These are phyloP conservation scores for Ophion costatus DNA, from an alignment of 2,888 invertebrate genomes.

Conservation along the genomic window DNA sequence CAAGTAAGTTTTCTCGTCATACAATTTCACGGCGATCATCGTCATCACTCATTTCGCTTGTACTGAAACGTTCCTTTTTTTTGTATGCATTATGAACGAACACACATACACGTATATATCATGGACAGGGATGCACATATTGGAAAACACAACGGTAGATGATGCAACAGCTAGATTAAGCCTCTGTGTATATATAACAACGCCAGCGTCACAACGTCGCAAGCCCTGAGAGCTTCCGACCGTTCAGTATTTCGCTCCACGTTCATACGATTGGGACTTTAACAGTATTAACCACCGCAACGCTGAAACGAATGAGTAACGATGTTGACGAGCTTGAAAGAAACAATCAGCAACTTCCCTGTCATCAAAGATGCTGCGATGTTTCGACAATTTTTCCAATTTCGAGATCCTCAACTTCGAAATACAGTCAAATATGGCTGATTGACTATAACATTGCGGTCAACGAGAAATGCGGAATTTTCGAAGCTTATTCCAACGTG, in stretches of 20 bases:
- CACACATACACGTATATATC: slow-evolving; percentile 3
- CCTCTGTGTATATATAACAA: slow-evolving; percentile 14
- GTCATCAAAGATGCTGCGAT: not conserved
- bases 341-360: not conserved
- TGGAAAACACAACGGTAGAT: slow-evolving; percentile 39
- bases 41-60: slow-evolving; percentile 53
- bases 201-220: not conserved
- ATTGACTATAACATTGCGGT: not conserved
- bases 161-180: slow-evolving; percentile 12
- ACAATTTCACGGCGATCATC: slow-evolving; percentile 39
- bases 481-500: too few relatives aligned
- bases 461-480: not conserved
- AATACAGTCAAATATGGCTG: not conserved
- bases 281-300: slow-evolving; percentile 4
- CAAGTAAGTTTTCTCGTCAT: slow-evolving; percentile 78
- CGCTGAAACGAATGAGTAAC: not conserved
- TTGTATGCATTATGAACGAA: slow-evolving; percentile 26
- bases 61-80: slow-evolving; percentile 5
- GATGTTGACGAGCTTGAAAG: not conserved
- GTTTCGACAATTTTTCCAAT: not conserved
- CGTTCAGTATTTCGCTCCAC: not conserved
- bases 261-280: not conserved
- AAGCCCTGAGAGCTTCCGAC: not conserved
- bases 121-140: slow-evolving; percentile 7
- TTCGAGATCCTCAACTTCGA: not conserved